Conservation (phyloP, 2,113 vertebrate species). For the Tonatia bakeri region DNA sequence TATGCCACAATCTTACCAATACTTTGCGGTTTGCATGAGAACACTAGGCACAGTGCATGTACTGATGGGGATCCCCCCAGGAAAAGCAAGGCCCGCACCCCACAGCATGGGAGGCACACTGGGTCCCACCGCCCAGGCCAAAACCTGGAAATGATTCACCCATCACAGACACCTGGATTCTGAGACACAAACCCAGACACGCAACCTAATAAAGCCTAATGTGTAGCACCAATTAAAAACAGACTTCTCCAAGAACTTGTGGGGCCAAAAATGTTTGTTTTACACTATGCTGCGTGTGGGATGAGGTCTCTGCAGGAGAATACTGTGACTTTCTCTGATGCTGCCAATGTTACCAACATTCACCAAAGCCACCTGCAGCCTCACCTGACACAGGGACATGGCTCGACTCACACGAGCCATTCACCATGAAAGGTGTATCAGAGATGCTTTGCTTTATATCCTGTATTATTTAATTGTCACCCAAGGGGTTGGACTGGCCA, state of each 20-base stretch:
- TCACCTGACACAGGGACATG: neutral
- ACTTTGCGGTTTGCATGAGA: neutral
- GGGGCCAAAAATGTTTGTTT: neutral
- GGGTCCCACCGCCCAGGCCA: neutral
- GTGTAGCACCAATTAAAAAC: neutral
- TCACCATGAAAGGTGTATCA: neutral
- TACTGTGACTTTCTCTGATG: neutral
- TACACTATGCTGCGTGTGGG: neutral
- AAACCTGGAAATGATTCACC: neutral
- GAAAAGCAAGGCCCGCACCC: neutral
- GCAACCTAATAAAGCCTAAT: neutral
- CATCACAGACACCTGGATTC: neutral
- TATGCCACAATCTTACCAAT: neutral
- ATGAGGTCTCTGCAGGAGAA: neutral
- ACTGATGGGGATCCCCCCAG: neutral
- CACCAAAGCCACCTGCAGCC: neutral
- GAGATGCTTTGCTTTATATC: neutral
- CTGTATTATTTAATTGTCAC: neutral
- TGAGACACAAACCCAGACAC: neutral
- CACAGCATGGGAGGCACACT: neutral
- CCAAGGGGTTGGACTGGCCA: neutral
- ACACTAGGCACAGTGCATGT: neutral
- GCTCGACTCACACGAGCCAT: neutral
- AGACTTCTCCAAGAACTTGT: neutral
- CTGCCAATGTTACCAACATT: neutral